Conservation (phyloP, 2,888 invertebrate genomes). For the Drosophila phalerata region DNA sequence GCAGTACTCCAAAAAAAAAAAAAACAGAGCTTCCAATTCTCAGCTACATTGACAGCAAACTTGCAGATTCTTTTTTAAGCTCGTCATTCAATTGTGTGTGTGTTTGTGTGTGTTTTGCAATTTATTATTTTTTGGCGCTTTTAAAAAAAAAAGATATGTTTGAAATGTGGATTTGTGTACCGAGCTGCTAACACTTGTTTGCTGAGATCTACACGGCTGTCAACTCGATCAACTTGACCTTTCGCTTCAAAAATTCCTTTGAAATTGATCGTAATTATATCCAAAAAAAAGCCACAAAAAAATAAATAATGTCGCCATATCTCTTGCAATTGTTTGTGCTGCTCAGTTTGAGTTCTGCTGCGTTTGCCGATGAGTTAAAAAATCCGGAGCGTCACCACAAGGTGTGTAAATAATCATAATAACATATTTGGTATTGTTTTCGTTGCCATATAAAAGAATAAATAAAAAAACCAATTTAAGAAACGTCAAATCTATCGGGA, state of each 20-base stretch:
- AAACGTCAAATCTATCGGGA: constrained; percentile 89
- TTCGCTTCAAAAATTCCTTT: constrained; percentile 48
- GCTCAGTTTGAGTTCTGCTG: constrained; percentile 48
- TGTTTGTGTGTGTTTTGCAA: constrained; percentile 45
- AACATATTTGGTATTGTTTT: neutral
- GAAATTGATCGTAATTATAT: constrained; percentile 26
- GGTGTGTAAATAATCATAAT: constrained; percentile 54
- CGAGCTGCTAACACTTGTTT: constrained; percentile 67
- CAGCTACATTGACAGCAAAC: constrained; percentile 5
- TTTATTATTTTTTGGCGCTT: no score
- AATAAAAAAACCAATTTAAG: constrained; percentile 76
- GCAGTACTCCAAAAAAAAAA: constrained; percentile 21
- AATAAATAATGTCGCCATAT: constrained; percentile 57
- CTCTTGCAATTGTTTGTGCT: constrained; percentile 35
- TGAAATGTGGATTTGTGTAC: constrained; percentile 74
- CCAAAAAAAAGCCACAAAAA: neutral
- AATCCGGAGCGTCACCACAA: constrained; percentile 66
- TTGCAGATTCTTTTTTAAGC: constrained; percentile 51
- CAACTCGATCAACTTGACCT: constrained; percentile 72
- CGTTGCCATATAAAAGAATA: neutral
- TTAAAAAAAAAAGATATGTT: constrained; percentile 62
- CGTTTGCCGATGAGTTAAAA: constrained; percentile 40
- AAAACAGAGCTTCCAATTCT: neutral
- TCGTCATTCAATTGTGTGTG: constrained; percentile 49
- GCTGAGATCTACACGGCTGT: constrained; percentile 47